Evolutionary conservation across 2,113 vertebrate genomes (phyloP).

Genomic region (Girardinichthys multiradiatus): DNA sequence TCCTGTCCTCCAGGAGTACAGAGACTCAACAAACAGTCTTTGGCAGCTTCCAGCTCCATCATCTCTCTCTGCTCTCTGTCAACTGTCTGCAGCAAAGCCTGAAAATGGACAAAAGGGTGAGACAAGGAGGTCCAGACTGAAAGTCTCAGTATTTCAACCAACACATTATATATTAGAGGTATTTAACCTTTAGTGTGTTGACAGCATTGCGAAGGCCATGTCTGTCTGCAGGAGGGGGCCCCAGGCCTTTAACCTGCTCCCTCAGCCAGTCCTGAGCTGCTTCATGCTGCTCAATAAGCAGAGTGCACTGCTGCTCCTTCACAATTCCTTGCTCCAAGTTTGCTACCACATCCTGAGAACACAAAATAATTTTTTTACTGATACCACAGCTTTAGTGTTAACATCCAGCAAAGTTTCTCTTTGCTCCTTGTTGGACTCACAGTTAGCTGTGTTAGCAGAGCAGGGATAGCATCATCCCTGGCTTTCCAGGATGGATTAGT

Average conservation of each 20-base stretch:
- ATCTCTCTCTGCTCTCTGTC: conserved; percentile 76
- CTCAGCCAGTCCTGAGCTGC: conserved; percentile 81
- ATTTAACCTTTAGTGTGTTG: conserved; percentile 79
- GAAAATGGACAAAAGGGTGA: neutral
- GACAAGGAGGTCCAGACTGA: rapidly evolving
- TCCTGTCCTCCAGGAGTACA: conserved; percentile 74
- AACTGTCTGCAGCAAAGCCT: conserved; percentile 81
- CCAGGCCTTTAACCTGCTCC: conserved; percentile 77
- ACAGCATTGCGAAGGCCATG: conserved; percentile 60
- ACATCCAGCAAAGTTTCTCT: no score
- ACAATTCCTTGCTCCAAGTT: conserved; percentile 68
- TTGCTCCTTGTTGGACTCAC: conserved; percentile 55
- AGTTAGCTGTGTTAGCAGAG: conserved; percentile 66
- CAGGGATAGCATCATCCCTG: conserved; percentile 62
- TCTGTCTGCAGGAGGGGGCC: conserved; percentile 57
- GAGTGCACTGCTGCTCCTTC: conserved; percentile 72
- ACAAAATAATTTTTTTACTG: neutral
- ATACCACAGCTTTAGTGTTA: no score
- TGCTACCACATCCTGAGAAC: conserved; percentile 51
- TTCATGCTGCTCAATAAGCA: conserved; percentile 80
- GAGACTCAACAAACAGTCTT: conserved; percentile 66
- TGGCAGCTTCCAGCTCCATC: conserved; percentile 70
- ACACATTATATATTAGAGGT: neutral
- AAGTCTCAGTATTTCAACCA: no score
- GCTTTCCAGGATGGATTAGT: conserved; percentile 53